A percentile compares a stretch with the other conserved stretches of the same genome.
Conservation (phyloP, 2,797 vertebrate genomes). For the Coendou prehensilis region DNA sequence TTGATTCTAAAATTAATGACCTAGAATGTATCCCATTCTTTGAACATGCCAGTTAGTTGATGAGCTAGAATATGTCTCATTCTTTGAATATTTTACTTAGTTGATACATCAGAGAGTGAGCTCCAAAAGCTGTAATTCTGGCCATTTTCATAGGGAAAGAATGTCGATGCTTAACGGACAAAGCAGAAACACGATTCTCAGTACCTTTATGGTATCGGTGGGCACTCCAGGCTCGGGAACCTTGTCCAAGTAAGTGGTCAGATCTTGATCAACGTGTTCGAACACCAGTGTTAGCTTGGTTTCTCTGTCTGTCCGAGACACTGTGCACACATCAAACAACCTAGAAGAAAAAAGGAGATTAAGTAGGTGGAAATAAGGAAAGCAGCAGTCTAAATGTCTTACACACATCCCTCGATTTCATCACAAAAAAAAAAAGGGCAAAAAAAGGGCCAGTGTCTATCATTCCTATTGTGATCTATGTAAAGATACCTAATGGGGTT, state of each 20-base stretch:
- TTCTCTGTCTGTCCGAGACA: conserved; percentile 98
- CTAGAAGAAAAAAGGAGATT: conserved; percentile 88
- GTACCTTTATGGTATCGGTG: conserved; percentile 98
- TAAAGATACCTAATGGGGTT: background rate
- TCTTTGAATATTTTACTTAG: conserved; percentile 48
- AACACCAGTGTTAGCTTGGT: conserved; percentile 99
- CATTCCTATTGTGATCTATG: background rate
- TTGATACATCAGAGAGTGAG: conserved; percentile 4
- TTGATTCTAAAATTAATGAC: conserved; percentile 49
- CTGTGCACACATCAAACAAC: conserved; percentile 98
- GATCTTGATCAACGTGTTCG: conserved; percentile 99
- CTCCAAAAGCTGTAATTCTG: conserved; percentile 44
- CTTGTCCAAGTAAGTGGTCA: conserved; percentile 99
- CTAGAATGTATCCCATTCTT: background rate
- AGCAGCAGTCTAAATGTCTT: background rate
- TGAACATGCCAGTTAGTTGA: conserved; percentile 56
- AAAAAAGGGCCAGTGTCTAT: background rate
- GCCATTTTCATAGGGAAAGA: conserved; percentile 65
- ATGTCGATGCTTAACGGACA: background rate
- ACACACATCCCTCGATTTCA: background rate
- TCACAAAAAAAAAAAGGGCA: background rate
- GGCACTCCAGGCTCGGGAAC: conserved; percentile 98
- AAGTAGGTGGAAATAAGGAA: conserved; percentile 66
- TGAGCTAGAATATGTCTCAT: background rate
- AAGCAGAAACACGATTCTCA: conserved; percentile 60